Base-by-base conservation (phyloP, 2,888 invertebrate species). In the Lasioglossum malachurum region DNA sequence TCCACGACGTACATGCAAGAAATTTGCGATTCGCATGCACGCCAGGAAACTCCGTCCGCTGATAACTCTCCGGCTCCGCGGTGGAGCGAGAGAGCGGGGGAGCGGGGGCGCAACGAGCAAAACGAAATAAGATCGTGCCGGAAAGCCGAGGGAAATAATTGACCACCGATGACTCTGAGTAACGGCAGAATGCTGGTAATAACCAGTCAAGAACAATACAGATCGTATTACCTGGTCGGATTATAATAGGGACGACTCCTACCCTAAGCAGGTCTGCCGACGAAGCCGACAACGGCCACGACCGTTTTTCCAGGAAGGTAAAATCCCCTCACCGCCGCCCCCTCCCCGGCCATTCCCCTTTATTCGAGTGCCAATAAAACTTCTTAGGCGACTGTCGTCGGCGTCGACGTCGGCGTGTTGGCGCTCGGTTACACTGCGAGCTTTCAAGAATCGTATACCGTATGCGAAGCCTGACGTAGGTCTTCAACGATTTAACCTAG, bases 1-100 rank as follows among this genome's bases (percentile, higher is more conserved):
- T 95, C 94, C 93, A 83, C 88, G 90, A 88, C 91, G 93, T 86
- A 87, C 88, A 88, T 90, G 82, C 87, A 81, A 88, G 88, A 89
- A 84, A 85, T 87, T 86, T 80, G 86, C 64, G 80, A 83, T 83
- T 75, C 83, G 81, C 74, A 69, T 82, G 78, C 88, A 82, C 87
- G 84, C 82, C 86, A 89, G 87, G 87, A 89, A 91, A 89, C 86
- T 87, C 90, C 92, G 91, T 91, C 92, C 88, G 90, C 89, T 79
- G 86, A 82, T 82, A 77, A 82, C 60, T 49, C 57, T n/a, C 57
- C n/a, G n/a, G n/a, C 67, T 64, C 31, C 38, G 19, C 10, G 38
- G 1, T 12, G 10, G 38, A 35, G 10, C 23, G 5, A 27, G 64
- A 16, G 1, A 57, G 38, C 31, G 31, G 16, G 41, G 60, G 78